Conservation (phyloP, 2,113 vertebrate genomes). For the Aphelocoma coerulescens region DNA sequence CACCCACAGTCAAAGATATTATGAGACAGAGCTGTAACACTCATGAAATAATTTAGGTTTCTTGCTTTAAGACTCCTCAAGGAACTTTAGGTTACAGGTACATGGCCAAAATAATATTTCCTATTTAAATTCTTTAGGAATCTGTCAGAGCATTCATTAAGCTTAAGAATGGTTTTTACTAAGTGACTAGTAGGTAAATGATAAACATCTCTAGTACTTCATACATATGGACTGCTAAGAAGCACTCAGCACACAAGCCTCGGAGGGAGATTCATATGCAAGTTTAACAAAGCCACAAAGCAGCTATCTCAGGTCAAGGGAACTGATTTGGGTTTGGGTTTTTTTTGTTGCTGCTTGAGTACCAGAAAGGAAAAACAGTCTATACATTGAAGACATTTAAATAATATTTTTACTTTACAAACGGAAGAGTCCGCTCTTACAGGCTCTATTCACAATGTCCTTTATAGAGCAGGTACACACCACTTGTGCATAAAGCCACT, state of each 20-base stretch:
- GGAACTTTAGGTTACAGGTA: not conserved
- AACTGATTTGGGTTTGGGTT: not conserved
- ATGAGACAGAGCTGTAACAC: not conserved
- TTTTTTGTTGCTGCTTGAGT: not conserved
- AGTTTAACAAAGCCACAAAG: not conserved
- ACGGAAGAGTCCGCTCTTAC: not conserved
- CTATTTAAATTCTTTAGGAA: not conserved
- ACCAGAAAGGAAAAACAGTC: not conserved
- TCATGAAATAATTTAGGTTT: not conserved
- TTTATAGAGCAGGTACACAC: not conserved
- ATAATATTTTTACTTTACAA: not conserved
- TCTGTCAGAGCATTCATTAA: not conserved
- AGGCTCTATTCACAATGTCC: not conserved
- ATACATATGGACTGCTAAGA: not conserved
- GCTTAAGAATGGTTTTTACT: not conserved
- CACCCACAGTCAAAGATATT: not conserved
- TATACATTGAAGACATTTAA: accelerated
- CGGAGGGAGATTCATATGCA: not conserved
- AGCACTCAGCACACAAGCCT: not conserved
- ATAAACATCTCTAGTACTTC: not conserved
- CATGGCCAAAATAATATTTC: not conserved
- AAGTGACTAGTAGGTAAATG: not conserved
- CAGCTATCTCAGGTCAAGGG: not conserved
- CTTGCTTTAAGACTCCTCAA: not conserved
- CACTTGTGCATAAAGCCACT: not conserved